phyloP scores from a whole-genome alignment of 2,888 invertebrate genomes.

The Noctua pronuba region DNA sequence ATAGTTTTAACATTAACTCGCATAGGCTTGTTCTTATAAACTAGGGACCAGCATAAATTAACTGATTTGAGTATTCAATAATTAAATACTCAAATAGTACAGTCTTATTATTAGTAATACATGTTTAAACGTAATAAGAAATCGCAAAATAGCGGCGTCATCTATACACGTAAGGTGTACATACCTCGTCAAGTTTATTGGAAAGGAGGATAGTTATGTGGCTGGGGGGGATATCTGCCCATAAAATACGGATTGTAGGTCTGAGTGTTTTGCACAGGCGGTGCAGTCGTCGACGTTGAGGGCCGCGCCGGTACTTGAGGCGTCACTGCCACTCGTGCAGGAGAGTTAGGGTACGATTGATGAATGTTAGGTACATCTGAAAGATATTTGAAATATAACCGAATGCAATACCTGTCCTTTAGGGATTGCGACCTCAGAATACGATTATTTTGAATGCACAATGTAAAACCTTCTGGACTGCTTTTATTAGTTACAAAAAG shows the following conservation, averaged over 20 bases:
- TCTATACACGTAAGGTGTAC: constrained; percentile 36
- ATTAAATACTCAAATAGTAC: constrained; percentile 16
- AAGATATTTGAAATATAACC: constrained; percentile 33
- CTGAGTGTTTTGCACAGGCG: constrained; percentile 39
- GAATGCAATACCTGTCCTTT: background rate
- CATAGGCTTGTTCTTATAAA: constrained; percentile 25
- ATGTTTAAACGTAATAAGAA: constrained; percentile 9
- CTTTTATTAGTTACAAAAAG: background rate
- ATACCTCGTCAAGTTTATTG: constrained; percentile 66
- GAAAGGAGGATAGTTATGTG: constrained; percentile 67
- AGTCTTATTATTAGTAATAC: constrained; percentile 12
- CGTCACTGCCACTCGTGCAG: constrained; percentile 36
- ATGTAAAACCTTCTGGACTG: background rate
- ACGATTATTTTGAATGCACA: background rate
- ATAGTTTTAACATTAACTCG: constrained; percentile 16
- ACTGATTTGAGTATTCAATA: background rate
- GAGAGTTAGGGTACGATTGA: constrained; percentile 30
- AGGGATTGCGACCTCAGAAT: background rate
- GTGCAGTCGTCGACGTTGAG: constrained; percentile 34
- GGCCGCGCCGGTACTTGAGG: constrained; percentile 47
- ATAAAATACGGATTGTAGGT: constrained; percentile 55
- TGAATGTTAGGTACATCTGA: constrained; percentile 48
- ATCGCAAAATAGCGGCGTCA: constrained; percentile 41
- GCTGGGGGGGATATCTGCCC: constrained; percentile 64
- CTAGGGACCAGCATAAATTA: constrained; percentile 6